phyloP scores from a whole-genome alignment of 2,797 vertebrate genomes.

The Clarias pachynema region DNA sequence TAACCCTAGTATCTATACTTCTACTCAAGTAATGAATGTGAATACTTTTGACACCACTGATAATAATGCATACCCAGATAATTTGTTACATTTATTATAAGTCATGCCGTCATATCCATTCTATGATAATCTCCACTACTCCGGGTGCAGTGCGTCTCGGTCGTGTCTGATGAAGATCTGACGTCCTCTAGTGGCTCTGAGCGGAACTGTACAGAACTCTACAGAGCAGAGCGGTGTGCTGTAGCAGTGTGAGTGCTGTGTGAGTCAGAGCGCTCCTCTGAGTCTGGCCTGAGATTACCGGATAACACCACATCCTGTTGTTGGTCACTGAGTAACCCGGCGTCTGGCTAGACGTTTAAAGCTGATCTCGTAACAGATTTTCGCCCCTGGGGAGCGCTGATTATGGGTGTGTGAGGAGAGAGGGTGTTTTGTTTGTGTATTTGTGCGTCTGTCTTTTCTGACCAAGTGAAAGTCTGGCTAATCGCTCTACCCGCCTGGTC shows the following conservation, averaged over 20 bases:
- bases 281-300: constrained; percentile 32
- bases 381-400: background rate
- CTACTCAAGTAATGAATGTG: too few relatives aligned
- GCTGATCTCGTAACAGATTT: background rate
- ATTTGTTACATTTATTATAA: too few relatives aligned
- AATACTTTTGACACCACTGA: too few relatives aligned
- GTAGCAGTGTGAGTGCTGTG: background rate
- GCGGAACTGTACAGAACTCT: background rate
- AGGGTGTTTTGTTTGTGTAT: background rate
- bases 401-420: background rate
- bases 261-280: constrained; percentile 30
- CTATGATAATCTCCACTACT: background rate
- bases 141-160: background rate
- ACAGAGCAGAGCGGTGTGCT: background rate
- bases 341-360: constrained; percentile 26
- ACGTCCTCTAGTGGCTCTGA: constrained; percentile 48
- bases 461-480: background rate
- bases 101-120: too few relatives aligned
- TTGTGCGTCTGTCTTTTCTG: background rate
- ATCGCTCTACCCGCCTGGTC: background rate
- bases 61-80: too few relatives aligned
- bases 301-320: constrained; percentile 40
- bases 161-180: constrained; percentile 25
- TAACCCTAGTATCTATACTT: too few relatives aligned
- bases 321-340: constrained; percentile 18